Conservation (phyloP, 2,113 vertebrate genomes). For the Chroicocephalus ridibundus region DNA sequence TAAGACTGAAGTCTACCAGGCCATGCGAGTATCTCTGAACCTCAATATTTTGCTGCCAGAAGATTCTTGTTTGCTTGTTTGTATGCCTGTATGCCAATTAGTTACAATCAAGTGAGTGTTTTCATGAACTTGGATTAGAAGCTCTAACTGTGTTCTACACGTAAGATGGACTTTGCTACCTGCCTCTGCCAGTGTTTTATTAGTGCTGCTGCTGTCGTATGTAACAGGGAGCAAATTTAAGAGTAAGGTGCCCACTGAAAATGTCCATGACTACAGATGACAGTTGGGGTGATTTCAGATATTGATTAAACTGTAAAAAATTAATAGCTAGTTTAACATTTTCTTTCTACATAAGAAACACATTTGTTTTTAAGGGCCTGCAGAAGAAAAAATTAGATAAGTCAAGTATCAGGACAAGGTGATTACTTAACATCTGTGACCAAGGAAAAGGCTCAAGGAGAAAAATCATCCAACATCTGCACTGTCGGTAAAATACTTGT, state of each 20-base stretch:
- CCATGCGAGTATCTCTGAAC: not conserved
- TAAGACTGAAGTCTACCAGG: not conserved
- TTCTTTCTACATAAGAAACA: conserved; percentile 65
- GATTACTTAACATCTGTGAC: conserved; percentile 86
- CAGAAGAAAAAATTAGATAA: conserved; percentile 70
- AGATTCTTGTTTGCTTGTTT: not conserved
- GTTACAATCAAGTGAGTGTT: conserved; percentile 11
- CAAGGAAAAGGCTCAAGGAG: conserved; percentile 80
- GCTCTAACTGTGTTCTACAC: conserved; percentile 28
- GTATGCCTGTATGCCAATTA: not conserved
- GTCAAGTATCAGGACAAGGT: conserved; percentile 79
- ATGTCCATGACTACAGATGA: conserved; percentile 58
- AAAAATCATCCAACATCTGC: conserved; percentile 81
- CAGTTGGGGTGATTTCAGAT: conserved; percentile 60
- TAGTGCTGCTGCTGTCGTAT: conserved; percentile 18
- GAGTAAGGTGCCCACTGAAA: conserved; percentile 51
- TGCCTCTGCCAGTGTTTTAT: conserved; percentile 42
- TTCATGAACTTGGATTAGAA: conserved; percentile 28
- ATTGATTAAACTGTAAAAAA: conserved; percentile 68
- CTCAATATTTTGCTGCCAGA: not conserved
- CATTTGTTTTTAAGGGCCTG: conserved; percentile 67
- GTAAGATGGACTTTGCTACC: conserved; percentile 9
- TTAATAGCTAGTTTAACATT: conserved; percentile 67
- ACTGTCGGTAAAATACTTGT: conserved; percentile 82
- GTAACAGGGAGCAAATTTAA: conserved; percentile 40